Conservation (phyloP, 2,888 invertebrate genomes). For the Idaea straminata region DNA sequence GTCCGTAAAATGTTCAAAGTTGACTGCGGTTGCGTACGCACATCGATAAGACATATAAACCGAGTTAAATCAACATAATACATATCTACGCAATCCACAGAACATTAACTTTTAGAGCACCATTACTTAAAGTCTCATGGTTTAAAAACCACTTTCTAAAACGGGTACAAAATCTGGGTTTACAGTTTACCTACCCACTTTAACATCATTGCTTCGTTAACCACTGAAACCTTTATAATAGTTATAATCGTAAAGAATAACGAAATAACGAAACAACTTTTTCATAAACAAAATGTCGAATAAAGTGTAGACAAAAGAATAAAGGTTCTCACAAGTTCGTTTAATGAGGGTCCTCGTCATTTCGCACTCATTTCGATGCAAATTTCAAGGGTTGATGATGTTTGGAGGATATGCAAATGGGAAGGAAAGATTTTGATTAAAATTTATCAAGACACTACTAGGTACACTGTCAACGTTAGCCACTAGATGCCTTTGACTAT, state of each 20-base stretch:
- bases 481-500: constrained; percentile 3
- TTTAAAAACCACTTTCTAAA: not conserved
- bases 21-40: not conserved
- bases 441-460: constrained; percentile 55
- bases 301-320: constrained; percentile 69
- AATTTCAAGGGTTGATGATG: constrained; percentile 69
- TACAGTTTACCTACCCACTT: not conserved
- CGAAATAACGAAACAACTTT: constrained; percentile 37
- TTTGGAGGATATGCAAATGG: constrained; percentile 70
- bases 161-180: not conserved
- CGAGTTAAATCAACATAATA: not conserved
- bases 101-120: not conserved
- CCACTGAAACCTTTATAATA: constrained; percentile 2
- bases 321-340: constrained; percentile 56
- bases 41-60: not conserved
- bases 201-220: not conserved
- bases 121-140: not conserved
- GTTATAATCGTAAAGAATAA: constrained; percentile 1
- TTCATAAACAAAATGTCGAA: constrained; percentile 54
- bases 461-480: not conserved
- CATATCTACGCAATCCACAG: not conserved
- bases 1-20: not conserved
- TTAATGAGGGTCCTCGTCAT: constrained; percentile 71
- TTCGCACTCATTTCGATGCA: constrained; percentile 74
- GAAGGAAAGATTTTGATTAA: constrained; percentile 71